These are phyloP conservation scores for Caenorhabditis panamensis DNA, from an alignment of 2,888 invertebrate genomes.

Conservation along the genomic window DNA sequence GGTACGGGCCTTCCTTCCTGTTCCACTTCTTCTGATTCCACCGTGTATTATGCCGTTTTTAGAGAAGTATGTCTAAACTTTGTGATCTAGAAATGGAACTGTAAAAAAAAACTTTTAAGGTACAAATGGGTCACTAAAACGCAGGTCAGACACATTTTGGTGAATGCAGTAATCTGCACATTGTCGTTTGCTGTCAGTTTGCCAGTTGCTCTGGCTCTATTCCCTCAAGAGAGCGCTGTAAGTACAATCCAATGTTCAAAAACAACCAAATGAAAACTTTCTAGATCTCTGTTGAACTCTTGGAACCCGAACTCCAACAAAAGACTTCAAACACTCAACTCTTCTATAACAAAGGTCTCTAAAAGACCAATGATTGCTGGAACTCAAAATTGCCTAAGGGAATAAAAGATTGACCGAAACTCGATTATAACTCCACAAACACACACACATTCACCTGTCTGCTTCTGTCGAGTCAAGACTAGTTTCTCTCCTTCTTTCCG, in stretches of 20 bases:
- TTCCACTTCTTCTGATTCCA: conserved; percentile 75
- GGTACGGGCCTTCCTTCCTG: conserved; percentile 78
- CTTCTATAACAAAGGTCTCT: conserved; percentile 71
- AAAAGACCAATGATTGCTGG: conserved; percentile 3
- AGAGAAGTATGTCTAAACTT: too few species aligned
- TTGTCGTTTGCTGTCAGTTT: conserved; percentile 82
- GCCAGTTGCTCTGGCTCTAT: conserved; percentile 83
- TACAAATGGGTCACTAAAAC: conserved; percentile 81
- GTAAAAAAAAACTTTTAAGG: conserved; percentile 64
- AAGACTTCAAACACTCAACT: conserved; percentile 57
- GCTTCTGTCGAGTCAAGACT: not conserved
- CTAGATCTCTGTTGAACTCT: conserved; percentile 58
- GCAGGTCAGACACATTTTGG: conserved; percentile 82
- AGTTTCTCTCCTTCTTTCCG: not conserved
- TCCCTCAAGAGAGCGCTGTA: conserved; percentile 82
- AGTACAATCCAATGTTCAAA: conserved; percentile 4
- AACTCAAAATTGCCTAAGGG: not conserved
- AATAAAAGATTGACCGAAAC: conserved; percentile 9
- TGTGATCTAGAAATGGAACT: not conserved
- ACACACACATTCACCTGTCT: not conserved
- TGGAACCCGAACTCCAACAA: conserved; percentile 62
- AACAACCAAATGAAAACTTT: conserved; percentile 1
- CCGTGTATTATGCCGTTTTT: conserved; percentile 79
- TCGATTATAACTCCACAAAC: not conserved
- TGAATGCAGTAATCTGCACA: conserved; percentile 83